These are phyloP conservation scores for Tyria jacobaeae DNA, from an alignment of 2,888 invertebrate species.

Conservation along the genomic window DNA sequence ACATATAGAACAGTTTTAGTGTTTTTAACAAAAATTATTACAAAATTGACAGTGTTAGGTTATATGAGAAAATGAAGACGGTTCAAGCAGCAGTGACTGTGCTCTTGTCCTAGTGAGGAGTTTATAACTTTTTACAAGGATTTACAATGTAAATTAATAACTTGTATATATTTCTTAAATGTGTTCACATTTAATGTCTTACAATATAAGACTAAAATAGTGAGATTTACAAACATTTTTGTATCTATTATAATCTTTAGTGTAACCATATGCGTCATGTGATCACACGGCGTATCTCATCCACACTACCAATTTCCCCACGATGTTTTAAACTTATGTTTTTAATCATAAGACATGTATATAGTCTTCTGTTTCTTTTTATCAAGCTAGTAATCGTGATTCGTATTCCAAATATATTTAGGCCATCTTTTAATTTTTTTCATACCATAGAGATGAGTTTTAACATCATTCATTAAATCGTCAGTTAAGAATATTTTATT, in stretches of 20 bases:
- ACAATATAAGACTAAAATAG: slow-evolving; percentile 3
- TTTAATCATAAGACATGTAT: background rate
- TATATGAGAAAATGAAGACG: background rate
- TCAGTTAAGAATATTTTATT: slow-evolving; percentile 1
- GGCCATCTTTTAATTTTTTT: background rate
- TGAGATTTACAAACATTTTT: slow-evolving; percentile 18
- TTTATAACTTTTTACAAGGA: slow-evolving; percentile 5
- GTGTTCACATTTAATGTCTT: slow-evolving; percentile 9
- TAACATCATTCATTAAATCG: background rate
- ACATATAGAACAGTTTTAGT: background rate
- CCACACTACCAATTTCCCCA: background rate
- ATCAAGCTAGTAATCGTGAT: background rate
- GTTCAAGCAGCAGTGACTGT: background rate
- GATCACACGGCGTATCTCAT: background rate
- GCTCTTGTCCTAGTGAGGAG: slow-evolving; percentile 14
- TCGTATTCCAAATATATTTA: background rate
- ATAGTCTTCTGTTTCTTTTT: background rate
- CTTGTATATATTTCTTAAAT: background rate
- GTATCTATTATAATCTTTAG: background rate
- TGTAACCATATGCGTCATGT: background rate
- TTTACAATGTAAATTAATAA: slow-evolving; percentile 10
- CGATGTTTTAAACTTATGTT: background rate
- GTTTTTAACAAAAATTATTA: background rate
- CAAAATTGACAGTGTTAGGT: background rate
- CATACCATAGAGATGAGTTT: background rate